phyloP scores from a whole-genome alignment of 2,888 invertebrate genomes.

The Phanerotoma sp. region DNA sequence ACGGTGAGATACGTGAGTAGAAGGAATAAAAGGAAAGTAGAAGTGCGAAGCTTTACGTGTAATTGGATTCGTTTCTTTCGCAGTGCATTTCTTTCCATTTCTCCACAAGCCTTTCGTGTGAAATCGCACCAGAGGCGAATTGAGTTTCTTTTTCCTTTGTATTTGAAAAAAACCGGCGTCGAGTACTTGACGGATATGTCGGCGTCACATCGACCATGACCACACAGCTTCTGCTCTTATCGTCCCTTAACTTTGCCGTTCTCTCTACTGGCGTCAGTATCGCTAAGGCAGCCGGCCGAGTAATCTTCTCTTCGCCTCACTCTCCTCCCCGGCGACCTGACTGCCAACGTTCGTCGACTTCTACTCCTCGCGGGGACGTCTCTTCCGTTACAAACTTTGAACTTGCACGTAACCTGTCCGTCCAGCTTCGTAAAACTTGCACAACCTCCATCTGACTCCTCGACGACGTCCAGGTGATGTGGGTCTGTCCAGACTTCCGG shows the following conservation, averaged over 20 bases:
- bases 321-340: slow-evolving; percentile 16
- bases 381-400: slow-evolving; percentile 42
- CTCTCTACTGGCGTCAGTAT: slow-evolving; percentile 39
- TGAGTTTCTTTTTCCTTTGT: slow-evolving; percentile 21
- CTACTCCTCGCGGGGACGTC: slow-evolving; percentile 27
- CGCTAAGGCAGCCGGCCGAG: slow-evolving; percentile 22
- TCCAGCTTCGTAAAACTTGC: slow-evolving; percentile 46
- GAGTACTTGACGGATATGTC: slow-evolving; percentile 13
- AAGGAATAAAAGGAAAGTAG: slow-evolving; percentile 17
- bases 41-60: slow-evolving; percentile 43
- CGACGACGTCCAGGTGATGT: slow-evolving; percentile 13
- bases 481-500: slow-evolving; percentile 3
- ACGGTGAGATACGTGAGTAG: slow-evolving; percentile 2
- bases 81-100: background rate
- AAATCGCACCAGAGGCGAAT: background rate
- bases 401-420: slow-evolving; percentile 39
- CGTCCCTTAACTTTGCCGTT: slow-evolving; percentile 43
- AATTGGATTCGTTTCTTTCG: slow-evolving; percentile 51
- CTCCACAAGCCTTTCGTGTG: slow-evolving; percentile 23
- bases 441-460: slow-evolving; percentile 12
- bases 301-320: slow-evolving; percentile 22
- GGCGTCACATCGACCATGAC: slow-evolving; percentile 4
- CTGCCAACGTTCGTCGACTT: slow-evolving; percentile 1
- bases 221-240: slow-evolving; percentile 34
- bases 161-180: background rate